Conservation (phyloP, 2,113 vertebrate genomes). For the Cheirogaleus medius region DNA sequence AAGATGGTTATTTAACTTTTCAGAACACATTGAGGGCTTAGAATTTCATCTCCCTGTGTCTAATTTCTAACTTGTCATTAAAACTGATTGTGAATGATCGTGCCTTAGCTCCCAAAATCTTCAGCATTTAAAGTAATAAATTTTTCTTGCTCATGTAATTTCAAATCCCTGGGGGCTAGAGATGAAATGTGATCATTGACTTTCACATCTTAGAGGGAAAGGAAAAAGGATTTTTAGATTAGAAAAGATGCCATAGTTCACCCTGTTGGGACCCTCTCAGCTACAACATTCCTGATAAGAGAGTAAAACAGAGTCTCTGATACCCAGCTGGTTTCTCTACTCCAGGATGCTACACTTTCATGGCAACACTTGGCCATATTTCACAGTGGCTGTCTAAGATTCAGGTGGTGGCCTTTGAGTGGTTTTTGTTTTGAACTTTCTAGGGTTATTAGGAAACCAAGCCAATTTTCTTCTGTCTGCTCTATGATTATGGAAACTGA, state of each 20-base stretch:
- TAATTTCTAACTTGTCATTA: neutral
- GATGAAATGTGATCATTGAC: neutral
- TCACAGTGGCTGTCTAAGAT: conserved; percentile 65
- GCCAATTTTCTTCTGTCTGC: conserved; percentile 38
- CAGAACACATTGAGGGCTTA: neutral
- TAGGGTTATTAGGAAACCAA: conserved; percentile 65
- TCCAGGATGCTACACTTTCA: conserved; percentile 61
- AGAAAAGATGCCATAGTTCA: conserved; percentile 16
- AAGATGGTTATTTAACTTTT: neutral
- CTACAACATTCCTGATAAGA: conserved; percentile 55
- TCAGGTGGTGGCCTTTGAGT: conserved; percentile 60
- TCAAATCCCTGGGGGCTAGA: neutral
- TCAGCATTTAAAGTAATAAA: neutral
- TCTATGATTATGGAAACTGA: neutral
- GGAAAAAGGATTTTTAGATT: conserved; percentile 49
- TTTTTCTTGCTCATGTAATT: conserved; percentile 28
- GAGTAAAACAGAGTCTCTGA: conserved; percentile 31
- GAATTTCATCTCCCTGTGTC: neutral
- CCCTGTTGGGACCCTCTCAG: neutral
- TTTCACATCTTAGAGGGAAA: neutral
- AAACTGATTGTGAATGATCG: neutral
- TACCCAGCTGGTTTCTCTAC: conserved; percentile 53
- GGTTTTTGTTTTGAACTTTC: conserved; percentile 70
- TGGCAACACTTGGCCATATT: conserved; percentile 61
- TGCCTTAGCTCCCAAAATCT: neutral